These are phyloP conservation scores for Triplophysa tibetana DNA, from an alignment of 2,113 vertebrate species.

Conservation along the genomic window DNA sequence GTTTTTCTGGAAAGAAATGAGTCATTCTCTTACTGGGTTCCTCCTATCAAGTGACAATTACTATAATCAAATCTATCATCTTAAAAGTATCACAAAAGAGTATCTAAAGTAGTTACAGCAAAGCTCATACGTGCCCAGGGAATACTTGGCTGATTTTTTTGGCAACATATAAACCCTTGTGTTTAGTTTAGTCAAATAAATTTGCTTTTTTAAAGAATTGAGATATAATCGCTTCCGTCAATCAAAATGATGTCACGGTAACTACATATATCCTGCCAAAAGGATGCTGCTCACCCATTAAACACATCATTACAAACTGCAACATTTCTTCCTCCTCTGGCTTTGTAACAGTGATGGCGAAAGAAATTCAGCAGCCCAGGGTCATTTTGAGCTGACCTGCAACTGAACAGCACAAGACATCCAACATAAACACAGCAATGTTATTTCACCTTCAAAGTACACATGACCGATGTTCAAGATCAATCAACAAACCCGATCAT, in stretches of 20 bases:
- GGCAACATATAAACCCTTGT: background rate
- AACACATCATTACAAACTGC: slow-evolving; percentile 1
- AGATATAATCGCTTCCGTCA: too few relatives aligned
- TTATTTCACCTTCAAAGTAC: background rate
- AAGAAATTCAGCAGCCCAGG: background rate
- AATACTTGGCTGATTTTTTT: background rate
- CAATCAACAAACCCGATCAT: background rate
- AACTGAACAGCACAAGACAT: background rate
- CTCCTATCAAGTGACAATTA: background rate
- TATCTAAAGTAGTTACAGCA: background rate
- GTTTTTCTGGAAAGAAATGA: slow-evolving; percentile 18
- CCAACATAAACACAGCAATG: slow-evolving; percentile 4
- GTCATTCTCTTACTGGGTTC: background rate
- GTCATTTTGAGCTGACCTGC: background rate
- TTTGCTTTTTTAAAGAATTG: too few relatives aligned
- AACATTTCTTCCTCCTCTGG: background rate
- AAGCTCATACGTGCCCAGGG: background rate
- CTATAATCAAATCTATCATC: background rate
- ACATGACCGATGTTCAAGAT: background rate
- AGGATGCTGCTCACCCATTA: background rate
- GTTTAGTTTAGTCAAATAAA: background rate
- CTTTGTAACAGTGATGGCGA: background rate
- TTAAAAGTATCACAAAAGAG: background rate
- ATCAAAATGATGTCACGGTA: background rate
- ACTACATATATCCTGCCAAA: background rate